A percentile compares a stretch with the other conserved stretches of the same genome.
Conservation (phyloP, 2,113 vertebrate genomes). For the Scomber colias region DNA sequence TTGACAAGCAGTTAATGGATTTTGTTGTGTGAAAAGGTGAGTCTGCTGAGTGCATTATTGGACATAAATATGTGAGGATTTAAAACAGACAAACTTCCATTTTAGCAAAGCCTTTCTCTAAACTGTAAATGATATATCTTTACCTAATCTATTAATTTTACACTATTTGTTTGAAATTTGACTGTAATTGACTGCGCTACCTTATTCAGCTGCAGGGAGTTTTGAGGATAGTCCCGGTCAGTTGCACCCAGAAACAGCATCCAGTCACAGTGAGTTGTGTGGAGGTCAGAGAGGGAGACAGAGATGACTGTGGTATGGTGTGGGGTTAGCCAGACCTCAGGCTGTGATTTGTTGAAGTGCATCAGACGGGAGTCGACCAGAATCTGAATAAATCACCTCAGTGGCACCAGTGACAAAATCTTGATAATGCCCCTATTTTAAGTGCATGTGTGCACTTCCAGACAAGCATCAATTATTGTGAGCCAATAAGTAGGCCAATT, state of each 20-base stretch:
- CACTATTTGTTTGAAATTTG: neutral
- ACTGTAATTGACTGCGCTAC: neutral
- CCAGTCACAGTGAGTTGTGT: conserved; percentile 39
- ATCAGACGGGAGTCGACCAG: conserved; percentile 80
- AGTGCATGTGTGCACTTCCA: conserved; percentile 8
- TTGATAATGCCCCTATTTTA: conserved; percentile 59
- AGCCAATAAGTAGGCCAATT: neutral
- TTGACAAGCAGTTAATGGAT: conserved; percentile 31
- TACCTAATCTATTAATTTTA: neutral
- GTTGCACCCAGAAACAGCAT: conserved; percentile 4
- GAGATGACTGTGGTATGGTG: conserved; percentile 51
- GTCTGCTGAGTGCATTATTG: neutral
- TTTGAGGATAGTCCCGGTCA: conserved; percentile 21
- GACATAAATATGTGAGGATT: neutral
- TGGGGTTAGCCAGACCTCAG: conserved; percentile 68
- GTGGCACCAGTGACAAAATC: conserved; percentile 81
- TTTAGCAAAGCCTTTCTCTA: neutral
- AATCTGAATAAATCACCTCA: conserved; percentile 77
- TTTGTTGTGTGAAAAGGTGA: neutral
- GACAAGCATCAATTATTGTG: conserved; percentile 22
- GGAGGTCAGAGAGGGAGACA: conserved; percentile 67
- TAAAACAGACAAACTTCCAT: neutral
- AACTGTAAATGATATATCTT: neutral
- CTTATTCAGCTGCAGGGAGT: neutral
- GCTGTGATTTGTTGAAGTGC: conserved; percentile 77